These are phyloP conservation scores for Acanthosepion esculentum DNA, from an alignment of 2,888 invertebrate species.

Conservation along the genomic window DNA sequence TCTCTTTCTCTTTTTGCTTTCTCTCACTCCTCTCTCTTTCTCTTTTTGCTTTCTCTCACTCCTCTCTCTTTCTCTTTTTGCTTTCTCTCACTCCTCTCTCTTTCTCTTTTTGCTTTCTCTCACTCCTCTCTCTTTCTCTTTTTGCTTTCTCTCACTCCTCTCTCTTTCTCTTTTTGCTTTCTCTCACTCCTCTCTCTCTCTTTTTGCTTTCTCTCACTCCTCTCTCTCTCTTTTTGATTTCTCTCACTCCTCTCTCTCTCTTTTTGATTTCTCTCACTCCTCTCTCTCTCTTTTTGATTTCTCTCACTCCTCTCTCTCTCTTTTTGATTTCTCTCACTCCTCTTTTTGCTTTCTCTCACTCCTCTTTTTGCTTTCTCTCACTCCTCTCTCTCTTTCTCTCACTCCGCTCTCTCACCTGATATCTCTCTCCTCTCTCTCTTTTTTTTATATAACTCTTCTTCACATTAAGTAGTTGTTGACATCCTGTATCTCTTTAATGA, in stretches of 20 bases:
- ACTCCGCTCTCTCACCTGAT: no score
- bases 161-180: background rate
- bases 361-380: background rate
- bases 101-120: no score
- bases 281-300: rapidly evolving
- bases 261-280: background rate
- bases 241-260: no score
- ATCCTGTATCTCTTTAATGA: no score
- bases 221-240: rapidly evolving
- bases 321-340: no score
- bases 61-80: background rate
- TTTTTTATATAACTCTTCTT: background rate
- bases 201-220: rapidly evolving
- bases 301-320: no score
- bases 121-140: no score
- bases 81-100: background rate
- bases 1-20: background rate
- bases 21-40: background rate
- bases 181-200: background rate
- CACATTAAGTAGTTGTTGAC: background rate
- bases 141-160: rapidly evolving
- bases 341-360: background rate
- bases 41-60: background rate
- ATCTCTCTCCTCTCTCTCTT: background rate
- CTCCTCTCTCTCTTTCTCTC: background rate